These are phyloP conservation scores for Lutjanus erythropterus DNA, from an alignment of 2,113 vertebrate species.

Conservation along the genomic window DNA sequence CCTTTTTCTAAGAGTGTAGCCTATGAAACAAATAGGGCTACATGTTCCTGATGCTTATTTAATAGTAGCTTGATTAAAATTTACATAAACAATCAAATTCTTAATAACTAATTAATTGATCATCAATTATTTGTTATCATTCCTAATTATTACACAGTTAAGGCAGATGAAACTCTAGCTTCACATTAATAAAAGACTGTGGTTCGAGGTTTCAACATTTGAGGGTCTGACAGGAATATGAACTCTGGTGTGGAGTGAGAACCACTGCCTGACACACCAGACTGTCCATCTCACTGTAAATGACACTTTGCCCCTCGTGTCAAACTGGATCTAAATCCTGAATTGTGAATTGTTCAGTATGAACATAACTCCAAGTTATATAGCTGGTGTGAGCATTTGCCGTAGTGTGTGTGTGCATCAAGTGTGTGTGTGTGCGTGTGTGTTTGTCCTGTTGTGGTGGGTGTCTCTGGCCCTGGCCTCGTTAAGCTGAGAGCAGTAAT, in stretches of 20 bases:
- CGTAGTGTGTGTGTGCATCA: neutral
- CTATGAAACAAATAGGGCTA: too few relatives aligned
- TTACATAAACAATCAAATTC: too few relatives aligned
- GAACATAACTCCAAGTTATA: slow-evolving; percentile 1
- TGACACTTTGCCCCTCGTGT: neutral
- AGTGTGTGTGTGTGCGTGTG: slow-evolving; percentile 6
- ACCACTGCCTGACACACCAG: neutral
- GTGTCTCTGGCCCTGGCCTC: slow-evolving; percentile 62
- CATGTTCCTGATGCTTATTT: too few relatives aligned
- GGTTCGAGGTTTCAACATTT: neutral
- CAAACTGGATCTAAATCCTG: slow-evolving; percentile 25
- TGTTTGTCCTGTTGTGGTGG: slow-evolving; percentile 17
- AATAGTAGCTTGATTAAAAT: too few relatives aligned
- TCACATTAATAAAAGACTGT: neutral
- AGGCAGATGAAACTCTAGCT: neutral
- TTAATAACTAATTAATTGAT: too few relatives aligned
- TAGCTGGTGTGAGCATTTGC: neutral
- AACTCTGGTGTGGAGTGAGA: neutral
- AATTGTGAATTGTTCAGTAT: slow-evolving; percentile 1
- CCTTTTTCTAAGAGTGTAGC: too few relatives aligned
- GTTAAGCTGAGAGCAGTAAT: slow-evolving; percentile 66
- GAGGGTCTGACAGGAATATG: neutral
- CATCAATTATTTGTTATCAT: too few relatives aligned
- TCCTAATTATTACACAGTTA: too few relatives aligned
- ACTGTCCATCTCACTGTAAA: neutral